A percentile compares a stretch with the other conserved stretches of the same genome.
phyloP scores from a whole-genome alignment of 2,797 vertebrate genomes.

The Anguilla marmorata region DNA sequence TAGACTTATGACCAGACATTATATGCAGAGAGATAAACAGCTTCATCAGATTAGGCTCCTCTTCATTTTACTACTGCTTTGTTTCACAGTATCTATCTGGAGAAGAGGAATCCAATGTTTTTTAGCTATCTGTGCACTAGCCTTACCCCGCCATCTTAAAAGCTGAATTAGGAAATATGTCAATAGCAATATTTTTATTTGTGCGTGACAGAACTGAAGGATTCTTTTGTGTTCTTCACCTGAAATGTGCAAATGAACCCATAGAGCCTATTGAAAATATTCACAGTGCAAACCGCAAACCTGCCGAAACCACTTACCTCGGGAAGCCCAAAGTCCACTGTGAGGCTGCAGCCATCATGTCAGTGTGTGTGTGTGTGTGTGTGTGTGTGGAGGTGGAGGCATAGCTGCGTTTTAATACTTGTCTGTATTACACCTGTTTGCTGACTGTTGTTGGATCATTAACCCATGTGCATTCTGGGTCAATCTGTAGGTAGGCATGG shows the following conservation, averaged over 20 bases:
- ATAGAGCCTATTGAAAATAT: not conserved
- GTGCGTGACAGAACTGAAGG: no score
- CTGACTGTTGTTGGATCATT: conserved; percentile 30
- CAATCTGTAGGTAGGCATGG: not conserved
- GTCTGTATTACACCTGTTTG: not conserved
- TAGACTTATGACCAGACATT: no score
- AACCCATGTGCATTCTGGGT: not conserved
- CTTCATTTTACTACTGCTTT: no score
- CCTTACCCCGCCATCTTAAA: no score
- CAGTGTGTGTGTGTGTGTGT: not conserved
- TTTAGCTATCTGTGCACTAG: no score
- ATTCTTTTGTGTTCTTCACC: not conserved
- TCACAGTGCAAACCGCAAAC: not conserved
- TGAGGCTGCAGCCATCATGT: not conserved
- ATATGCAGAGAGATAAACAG: no score
- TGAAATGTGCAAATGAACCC: not conserved
- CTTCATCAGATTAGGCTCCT: no score
- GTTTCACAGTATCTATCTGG: no score
- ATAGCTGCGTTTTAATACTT: not conserved
- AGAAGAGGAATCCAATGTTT: no score
- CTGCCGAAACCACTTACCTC: not conserved
- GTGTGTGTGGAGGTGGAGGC: not conserved
- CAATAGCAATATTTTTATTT: no score
- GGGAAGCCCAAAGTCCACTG: conserved; percentile 13
- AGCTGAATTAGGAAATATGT: no score